Conservation (phyloP, 1,140 invertebrate genomes). For the Varroa destructor region DNA sequence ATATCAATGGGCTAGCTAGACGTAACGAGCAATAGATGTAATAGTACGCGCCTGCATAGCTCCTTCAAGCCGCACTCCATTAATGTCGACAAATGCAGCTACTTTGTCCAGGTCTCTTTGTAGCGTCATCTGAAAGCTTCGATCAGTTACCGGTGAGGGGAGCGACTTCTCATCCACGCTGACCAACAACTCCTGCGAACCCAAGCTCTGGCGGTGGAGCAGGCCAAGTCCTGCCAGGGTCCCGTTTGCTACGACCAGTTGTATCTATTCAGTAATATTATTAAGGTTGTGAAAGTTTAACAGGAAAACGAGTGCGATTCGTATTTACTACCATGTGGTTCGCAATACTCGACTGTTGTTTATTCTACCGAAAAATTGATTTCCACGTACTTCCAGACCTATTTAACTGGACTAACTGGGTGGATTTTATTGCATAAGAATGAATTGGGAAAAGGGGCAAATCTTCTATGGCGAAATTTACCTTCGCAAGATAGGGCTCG, state of each 20-base stretch:
- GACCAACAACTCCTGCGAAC: background rate
- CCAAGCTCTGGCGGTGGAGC: background rate
- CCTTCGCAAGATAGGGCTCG: constrained; percentile 23
- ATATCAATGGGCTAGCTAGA: no score
- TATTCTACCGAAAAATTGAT: no score
- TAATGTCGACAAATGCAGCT: constrained; percentile 13
- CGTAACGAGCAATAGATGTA: background rate
- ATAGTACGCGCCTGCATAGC: background rate
- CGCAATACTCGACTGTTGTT: no score
- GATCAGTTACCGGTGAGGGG: background rate
- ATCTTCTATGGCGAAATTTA: background rate
- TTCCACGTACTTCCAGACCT: no score
- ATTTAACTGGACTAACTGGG: no score
- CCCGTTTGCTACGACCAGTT: background rate
- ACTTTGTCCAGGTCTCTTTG: constrained; percentile 22
- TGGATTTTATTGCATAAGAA: no score
- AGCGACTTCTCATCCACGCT: constrained; percentile 1
- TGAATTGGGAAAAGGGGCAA: no score
- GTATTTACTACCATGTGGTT: no score
- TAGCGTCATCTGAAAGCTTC: constrained; percentile 10
- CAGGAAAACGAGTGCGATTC: no score
- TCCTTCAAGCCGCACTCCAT: constrained; percentile 9
- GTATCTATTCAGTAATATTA: background rate
- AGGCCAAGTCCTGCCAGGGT: background rate
- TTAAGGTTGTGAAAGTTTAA: background rate